Evolutionary conservation across 2,113 vertebrate species (phyloP).

Genomic region (Rhadina sibilatrix): DNA sequence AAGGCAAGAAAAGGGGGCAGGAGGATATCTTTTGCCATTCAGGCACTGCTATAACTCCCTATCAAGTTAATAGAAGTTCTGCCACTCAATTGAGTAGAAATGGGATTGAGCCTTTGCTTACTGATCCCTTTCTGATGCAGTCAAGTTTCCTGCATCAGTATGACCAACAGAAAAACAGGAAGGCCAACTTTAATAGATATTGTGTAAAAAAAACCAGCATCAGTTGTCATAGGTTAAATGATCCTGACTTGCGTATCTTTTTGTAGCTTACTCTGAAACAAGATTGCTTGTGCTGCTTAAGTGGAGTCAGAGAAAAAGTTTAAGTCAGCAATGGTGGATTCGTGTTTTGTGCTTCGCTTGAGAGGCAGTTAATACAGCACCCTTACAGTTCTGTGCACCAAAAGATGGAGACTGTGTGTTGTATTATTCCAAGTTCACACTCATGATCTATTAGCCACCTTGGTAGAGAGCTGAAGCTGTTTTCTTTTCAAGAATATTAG

Average conservation of each 20-base stretch:
- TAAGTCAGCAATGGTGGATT: neutral
- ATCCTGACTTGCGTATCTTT: neutral
- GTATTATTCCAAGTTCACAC: neutral
- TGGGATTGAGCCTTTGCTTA: neutral
- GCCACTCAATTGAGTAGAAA: neutral
- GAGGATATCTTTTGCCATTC: neutral
- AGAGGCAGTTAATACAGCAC: neutral
- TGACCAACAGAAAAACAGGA: neutral
- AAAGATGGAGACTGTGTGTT: neutral
- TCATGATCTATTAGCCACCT: neutral
- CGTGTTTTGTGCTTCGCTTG: fast-evolving
- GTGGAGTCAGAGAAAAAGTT: neutral
- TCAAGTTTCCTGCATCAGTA: fast-evolving
- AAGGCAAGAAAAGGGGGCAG: neutral
- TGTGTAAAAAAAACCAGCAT: neutral
- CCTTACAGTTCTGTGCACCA: neutral
- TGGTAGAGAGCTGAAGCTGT: neutral
- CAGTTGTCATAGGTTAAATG: neutral
- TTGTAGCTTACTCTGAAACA: neutral
- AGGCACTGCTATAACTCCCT: neutral
- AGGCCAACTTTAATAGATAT: neutral
- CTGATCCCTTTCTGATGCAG: neutral
- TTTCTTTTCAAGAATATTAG: neutral
- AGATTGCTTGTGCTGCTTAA: neutral
- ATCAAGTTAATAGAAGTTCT: neutral